Conservation (phyloP, 2,113 vertebrate genomes). For the Lichenostomus cassidix region DNA sequence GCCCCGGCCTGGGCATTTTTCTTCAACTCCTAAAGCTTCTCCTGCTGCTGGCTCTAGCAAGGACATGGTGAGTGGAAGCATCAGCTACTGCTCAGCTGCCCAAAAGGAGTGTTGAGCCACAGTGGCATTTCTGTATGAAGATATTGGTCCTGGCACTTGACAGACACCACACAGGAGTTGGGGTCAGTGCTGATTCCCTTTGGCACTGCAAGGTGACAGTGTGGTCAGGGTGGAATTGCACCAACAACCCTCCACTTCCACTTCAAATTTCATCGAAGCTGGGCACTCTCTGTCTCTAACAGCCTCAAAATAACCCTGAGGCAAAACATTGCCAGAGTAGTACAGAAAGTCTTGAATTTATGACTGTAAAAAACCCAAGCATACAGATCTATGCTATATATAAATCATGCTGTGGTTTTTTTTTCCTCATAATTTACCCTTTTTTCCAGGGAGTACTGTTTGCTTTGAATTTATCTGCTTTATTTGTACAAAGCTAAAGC, state of each 20-base stretch:
- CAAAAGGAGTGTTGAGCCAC: not conserved
- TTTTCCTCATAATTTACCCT: not conserved
- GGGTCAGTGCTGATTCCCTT: not conserved
- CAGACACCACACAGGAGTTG: fast-evolving
- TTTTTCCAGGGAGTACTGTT: not conserved
- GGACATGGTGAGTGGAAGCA: not conserved
- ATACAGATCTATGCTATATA: not conserved
- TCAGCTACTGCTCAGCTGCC: not conserved
- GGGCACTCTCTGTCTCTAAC: not conserved
- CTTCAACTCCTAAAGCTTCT: not conserved
- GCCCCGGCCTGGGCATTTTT: not conserved
- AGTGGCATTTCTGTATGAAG: not conserved
- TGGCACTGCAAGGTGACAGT: fast-evolving
- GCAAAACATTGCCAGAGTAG: not conserved
- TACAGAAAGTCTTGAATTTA: not conserved
- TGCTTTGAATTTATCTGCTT: not conserved
- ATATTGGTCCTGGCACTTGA: not conserved
- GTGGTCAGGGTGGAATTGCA: not conserved
- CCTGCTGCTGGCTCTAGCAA: not conserved
- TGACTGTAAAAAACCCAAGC: not conserved
- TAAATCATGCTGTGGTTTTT: not conserved
- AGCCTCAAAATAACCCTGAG: not conserved
- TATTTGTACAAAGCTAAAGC: not conserved
- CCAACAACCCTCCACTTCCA: not conserved
- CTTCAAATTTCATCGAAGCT: not conserved